phyloP scores from a whole-genome alignment of 1,140 invertebrate genomes.

The Heliconius nattereri region DNA sequence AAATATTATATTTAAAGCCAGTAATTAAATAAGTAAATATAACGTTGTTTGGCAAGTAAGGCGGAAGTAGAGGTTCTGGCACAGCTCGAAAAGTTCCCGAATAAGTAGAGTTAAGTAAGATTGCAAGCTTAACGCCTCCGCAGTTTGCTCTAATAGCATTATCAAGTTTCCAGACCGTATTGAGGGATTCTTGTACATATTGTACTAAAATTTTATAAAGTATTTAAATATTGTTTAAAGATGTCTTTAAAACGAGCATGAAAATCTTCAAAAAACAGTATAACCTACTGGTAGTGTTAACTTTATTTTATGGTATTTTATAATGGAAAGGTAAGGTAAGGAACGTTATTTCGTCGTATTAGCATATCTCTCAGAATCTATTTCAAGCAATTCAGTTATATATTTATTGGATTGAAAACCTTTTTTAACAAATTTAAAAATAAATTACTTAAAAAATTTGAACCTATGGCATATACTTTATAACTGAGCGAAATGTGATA shows the following conservation, averaged over 20 bases:
- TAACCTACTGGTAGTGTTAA: background rate
- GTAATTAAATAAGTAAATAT: conserved; percentile 18
- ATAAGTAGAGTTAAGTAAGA: conserved; percentile 79
- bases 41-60: conserved; percentile 20
- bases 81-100: conserved; percentile 59
- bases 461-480: too few relatives aligned
- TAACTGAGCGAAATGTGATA: too few relatives aligned
- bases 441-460: too few relatives aligned
- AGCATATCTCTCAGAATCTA: too few relatives aligned
- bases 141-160: conserved; percentile 76
- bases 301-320: too few relatives aligned
- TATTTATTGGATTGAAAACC: too few relatives aligned
- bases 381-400: too few relatives aligned
- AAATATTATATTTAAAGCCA: background rate
- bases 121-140: conserved; percentile 73
- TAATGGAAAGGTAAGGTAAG: too few relatives aligned
- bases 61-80: conserved; percentile 43
- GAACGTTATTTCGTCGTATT: too few relatives aligned
- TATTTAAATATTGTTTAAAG: conserved; percentile 1
- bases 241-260: background rate
- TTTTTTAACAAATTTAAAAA: too few relatives aligned
- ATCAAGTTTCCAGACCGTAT: conserved; percentile 78
- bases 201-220: conserved; percentile 41
- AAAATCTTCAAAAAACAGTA: background rate
- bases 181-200: conserved; percentile 63